Percentiles rank a stretch among this genome's conserved stretches.
phyloP scores from a whole-genome alignment of 2,888 invertebrate species.

The Cataglyphis livida region DNA sequence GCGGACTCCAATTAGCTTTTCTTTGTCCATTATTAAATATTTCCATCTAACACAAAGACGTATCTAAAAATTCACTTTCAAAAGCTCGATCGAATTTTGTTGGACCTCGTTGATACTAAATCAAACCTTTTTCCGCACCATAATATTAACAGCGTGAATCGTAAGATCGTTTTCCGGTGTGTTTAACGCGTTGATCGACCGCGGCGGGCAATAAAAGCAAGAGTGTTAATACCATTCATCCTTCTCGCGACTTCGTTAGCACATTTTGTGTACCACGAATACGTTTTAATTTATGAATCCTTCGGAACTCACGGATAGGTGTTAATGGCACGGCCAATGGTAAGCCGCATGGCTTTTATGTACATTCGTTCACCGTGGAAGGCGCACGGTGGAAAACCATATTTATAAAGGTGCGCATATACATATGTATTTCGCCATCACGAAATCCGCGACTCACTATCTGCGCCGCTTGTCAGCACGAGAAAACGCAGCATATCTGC shows the following conservation, averaged over 20 bases:
- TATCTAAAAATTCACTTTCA: background rate
- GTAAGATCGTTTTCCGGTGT: slow-evolving; percentile 29
- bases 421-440: background rate
- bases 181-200: slow-evolving; percentile 40
- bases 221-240: slow-evolving; percentile 24
- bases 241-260: slow-evolving; percentile 44
- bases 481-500: slow-evolving; percentile 23
- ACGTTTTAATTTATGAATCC: slow-evolving; percentile 45
- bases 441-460: slow-evolving; percentile 49
- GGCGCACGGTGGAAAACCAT: slow-evolving; percentile 41
- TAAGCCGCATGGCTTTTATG: slow-evolving; percentile 17
- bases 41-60: background rate
- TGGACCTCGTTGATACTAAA: background rate
- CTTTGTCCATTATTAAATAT: background rate
- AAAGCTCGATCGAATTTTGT: background rate
- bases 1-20: too few relatives aligned
- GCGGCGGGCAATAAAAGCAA: slow-evolving; percentile 2
- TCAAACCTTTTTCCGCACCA: background rate
- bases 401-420: slow-evolving; percentile 32
- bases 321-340: slow-evolving; percentile 45
- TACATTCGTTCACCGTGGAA: background rate
- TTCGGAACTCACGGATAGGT: slow-evolving; percentile 30
- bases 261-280: slow-evolving; percentile 39
- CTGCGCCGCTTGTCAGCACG: slow-evolving; percentile 39
- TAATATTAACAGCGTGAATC: slow-evolving; percentile 3